These are phyloP conservation scores for Anarsia innoxiella DNA, from an alignment of 2,888 invertebrate genomes.

Conservation along the genomic window DNA sequence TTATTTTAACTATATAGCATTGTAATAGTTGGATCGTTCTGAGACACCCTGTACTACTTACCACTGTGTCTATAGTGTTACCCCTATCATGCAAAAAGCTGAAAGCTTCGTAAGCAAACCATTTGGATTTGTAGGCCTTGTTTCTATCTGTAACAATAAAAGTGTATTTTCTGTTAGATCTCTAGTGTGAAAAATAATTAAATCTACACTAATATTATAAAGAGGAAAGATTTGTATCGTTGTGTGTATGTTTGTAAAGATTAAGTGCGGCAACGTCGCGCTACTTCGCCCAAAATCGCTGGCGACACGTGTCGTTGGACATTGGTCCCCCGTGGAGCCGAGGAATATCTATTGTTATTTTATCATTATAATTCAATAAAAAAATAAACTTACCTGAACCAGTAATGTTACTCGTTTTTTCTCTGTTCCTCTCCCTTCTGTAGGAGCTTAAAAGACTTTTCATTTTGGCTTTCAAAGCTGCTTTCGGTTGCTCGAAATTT, in stretches of 20 bases:
- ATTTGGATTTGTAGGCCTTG: constrained; percentile 15
- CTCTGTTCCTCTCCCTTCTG: constrained; percentile 12
- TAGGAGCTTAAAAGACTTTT: constrained; percentile 11
- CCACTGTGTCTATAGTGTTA: constrained; percentile 17
- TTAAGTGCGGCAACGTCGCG: no score
- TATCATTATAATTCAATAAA: constrained; percentile 8
- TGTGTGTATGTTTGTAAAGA: no score
- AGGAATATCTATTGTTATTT: neutral
- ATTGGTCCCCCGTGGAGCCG: no score
- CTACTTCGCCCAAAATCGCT: no score
- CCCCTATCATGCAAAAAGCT: constrained; percentile 17
- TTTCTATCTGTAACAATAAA: neutral
- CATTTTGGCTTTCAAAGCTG: constrained; percentile 9
- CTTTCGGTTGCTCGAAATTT: neutral
- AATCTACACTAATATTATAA: constrained; percentile 13
- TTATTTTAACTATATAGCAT: no score
- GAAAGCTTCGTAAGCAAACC: constrained; percentile 14
- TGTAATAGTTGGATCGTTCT: no score
- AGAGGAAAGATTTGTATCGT: no score
- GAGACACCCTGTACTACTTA: no score
- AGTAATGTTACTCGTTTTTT: constrained; percentile 7
- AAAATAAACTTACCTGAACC: constrained; percentile 7
- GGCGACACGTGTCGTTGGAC: no score
- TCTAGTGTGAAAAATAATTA: no score
- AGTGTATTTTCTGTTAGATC: no score